Conservation (phyloP, 1,140 invertebrate species). For the Drosophila arawakana region DNA sequence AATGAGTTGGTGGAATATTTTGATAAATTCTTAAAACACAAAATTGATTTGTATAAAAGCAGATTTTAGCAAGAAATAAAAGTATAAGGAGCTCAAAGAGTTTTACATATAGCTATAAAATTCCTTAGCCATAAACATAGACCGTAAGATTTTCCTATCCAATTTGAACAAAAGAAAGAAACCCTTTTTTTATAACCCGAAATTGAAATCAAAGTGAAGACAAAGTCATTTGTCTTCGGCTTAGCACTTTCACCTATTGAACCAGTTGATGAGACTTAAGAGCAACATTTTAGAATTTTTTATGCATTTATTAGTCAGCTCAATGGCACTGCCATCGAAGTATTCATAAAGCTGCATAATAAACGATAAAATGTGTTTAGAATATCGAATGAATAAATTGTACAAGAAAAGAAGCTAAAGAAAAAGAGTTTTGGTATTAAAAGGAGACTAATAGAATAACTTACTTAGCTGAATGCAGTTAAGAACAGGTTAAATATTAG, state of each 20-base stretch:
- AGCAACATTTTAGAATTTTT: not conserved
- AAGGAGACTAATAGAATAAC: not conserved
- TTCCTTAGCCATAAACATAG: too few species aligned
- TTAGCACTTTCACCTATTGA: slow-evolving; percentile 71
- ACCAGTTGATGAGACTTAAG: slow-evolving; percentile 14
- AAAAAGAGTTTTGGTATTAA: not conserved
- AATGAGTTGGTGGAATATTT: too few species aligned
- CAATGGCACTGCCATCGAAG: slow-evolving; percentile 2
- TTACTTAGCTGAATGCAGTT: not conserved
- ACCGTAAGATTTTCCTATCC: not conserved
- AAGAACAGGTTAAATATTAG: slow-evolving; percentile 4
- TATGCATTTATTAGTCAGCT: slow-evolving; percentile 27
- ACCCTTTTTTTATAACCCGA: not conserved
- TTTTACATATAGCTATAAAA: not conserved
- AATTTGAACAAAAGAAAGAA: not conserved
- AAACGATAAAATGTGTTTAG: slow-evolving; percentile 4
- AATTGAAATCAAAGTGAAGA: not conserved
- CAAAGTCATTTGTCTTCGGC: slow-evolving; percentile 52
- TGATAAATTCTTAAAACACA: too few species aligned
- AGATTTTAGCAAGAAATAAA: too few species aligned
- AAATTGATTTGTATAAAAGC: too few species aligned
- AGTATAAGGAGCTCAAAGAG: slow-evolving; percentile 1
- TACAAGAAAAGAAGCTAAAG: not conserved
- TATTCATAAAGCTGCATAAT: slow-evolving; percentile 14
- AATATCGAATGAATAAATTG: slow-evolving; percentile 24